Conservation (phyloP, 2,888 invertebrate species). For the Oligia latruncula region DNA sequence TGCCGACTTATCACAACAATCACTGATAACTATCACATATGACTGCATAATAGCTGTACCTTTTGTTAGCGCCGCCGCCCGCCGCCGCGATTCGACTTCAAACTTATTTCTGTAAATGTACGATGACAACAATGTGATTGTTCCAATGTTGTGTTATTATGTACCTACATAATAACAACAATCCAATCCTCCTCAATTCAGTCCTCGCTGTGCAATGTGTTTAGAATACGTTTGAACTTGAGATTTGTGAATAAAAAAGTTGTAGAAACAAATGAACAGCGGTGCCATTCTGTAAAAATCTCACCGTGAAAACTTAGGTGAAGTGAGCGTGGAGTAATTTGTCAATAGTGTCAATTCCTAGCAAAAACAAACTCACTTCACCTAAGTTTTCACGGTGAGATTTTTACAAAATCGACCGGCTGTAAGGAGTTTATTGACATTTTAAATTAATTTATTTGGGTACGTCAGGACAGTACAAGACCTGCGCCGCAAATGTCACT, state of each 20-base stretch:
- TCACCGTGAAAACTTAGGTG: no score
- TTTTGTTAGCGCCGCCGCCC: slow-evolving; percentile 46
- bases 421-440: not conserved
- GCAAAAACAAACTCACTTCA: no score
- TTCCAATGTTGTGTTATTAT: slow-evolving; percentile 9
- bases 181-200: no score
- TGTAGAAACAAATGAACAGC: not conserved
- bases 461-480: not conserved
- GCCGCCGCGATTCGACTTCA: slow-evolving; percentile 18
- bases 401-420: no score
- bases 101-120: slow-evolving; percentile 26
- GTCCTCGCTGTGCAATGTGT: slow-evolving; percentile 6
- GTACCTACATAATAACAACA: no score
- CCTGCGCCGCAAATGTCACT: not conserved
- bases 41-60: slow-evolving; percentile 68
- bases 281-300: no score
- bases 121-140: slow-evolving; percentile 17
- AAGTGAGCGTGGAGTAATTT: no score
- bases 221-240: slow-evolving; percentile 7
- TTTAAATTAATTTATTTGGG: not conserved
- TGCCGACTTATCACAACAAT: slow-evolving; percentile 75
- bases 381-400: no score
- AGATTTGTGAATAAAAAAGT: slow-evolving; percentile 7
- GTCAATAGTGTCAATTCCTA: no score
- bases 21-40: slow-evolving; percentile 71